A percentile compares a stretch with the other conserved stretches of the same genome.
These are phyloP conservation scores for Danio aesculapii DNA, from an alignment of 2,797 vertebrate genomes.

Conservation along the genomic window DNA sequence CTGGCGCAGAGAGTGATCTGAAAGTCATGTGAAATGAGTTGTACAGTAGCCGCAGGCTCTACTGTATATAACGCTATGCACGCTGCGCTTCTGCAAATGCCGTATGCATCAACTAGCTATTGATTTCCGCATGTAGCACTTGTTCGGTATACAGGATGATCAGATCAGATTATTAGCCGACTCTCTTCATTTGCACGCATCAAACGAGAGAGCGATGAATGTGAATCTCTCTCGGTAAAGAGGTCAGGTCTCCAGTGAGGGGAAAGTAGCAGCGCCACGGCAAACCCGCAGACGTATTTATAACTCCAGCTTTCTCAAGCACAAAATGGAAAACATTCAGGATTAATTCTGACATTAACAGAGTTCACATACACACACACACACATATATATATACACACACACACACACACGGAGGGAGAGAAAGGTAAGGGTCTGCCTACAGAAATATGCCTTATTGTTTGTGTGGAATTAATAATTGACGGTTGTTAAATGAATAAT, in stretches of 20 bases:
- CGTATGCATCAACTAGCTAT: constrained; percentile 71
- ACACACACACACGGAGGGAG: constrained; percentile 49
- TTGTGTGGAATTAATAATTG: constrained; percentile 94
- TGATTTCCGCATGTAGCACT: constrained; percentile 71
- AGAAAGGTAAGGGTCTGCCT: constrained; percentile 66
- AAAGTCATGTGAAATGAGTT: constrained; percentile 43
- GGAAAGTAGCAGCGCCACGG: constrained; percentile 51
- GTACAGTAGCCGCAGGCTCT: constrained; percentile 59
- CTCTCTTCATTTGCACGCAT: constrained; percentile 64
- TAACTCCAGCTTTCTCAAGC: constrained; percentile 52
- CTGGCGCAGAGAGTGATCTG: constrained; percentile 34
- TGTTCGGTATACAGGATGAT: constrained; percentile 67
- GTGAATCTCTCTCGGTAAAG: constrained; percentile 52
- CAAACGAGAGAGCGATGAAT: constrained; percentile 48
- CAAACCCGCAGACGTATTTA: constrained; percentile 15
- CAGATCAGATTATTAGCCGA: constrained; percentile 64
- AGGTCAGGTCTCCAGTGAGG: constrained; percentile 62
- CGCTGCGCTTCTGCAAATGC: constrained; percentile 64
- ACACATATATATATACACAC: too few species aligned
- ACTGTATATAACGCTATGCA: constrained; percentile 57
- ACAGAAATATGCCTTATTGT: constrained; percentile 86
- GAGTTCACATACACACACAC: constrained; percentile 63
- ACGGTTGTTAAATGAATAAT: constrained; percentile 93
- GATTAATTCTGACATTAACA: constrained; percentile 70
- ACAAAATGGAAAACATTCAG: constrained; percentile 56